phyloP scores from a whole-genome alignment of 2,888 invertebrate species.

The Cartodere bifasciata region DNA sequence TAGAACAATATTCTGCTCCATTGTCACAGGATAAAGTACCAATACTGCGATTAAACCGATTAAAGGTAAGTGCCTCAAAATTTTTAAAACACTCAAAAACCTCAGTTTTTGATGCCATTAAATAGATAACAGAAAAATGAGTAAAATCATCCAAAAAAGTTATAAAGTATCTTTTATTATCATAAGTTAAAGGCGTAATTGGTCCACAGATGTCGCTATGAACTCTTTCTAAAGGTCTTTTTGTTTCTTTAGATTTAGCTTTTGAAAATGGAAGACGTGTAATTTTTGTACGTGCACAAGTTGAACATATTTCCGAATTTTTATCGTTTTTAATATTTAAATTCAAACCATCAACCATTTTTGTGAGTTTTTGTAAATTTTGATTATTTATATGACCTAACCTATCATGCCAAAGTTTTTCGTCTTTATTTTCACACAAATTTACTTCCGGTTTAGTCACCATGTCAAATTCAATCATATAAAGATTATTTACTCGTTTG shows the following conservation, averaged over 20 bases:
- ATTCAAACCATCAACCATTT: too few relatives aligned
- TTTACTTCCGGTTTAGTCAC: too few relatives aligned
- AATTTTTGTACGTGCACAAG: too few relatives aligned
- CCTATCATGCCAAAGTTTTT: too few relatives aligned
- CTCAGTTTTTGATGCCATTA: conserved; percentile 6
- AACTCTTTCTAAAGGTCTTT: conserved; percentile 9
- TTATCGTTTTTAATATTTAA: too few relatives aligned
- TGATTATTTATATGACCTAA: too few relatives aligned
- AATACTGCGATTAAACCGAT: neutral
- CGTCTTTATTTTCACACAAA: too few relatives aligned
- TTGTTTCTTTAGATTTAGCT: too few relatives aligned
- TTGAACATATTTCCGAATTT: too few relatives aligned
- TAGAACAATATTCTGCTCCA: conserved; percentile 3
- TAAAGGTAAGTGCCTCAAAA: neutral
- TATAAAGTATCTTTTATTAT: conserved; percentile 8
- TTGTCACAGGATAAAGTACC: conserved; percentile 2
- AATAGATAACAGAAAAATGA: conserved; percentile 5
- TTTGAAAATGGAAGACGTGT: too few relatives aligned
- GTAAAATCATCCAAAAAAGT: conserved; percentile 10
- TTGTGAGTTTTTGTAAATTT: too few relatives aligned
- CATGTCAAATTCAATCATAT: conserved; percentile 10
- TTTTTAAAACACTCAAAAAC: conserved; percentile 4
- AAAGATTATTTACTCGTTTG: conserved; percentile 7
- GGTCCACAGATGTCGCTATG: conserved; percentile 11
- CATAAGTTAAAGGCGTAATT: too few relatives aligned